A percentile compares a stretch with the other conserved stretches of the same genome.
Evolutionary conservation across 1,140 invertebrate genomes (phyloP).

Genomic region (Drosophila sucinea): DNA sequence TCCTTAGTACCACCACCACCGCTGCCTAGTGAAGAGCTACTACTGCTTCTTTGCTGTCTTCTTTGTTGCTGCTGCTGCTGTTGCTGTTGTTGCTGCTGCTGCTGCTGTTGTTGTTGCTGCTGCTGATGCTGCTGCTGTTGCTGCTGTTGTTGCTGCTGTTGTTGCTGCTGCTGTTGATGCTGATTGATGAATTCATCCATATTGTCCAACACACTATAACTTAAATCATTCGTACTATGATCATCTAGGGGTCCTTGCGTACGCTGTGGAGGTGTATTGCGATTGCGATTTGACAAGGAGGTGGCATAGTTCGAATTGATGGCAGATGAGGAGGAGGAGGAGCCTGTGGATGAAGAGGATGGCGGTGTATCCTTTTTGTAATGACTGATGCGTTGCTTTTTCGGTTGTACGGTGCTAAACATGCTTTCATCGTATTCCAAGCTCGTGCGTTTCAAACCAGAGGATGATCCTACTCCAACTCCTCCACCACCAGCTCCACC

Average conservation of each 20-base stretch:
- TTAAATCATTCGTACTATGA: slow-evolving; percentile 70
- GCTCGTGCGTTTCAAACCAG: slow-evolving; percentile 76
- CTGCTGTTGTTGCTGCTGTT: slow-evolving; percentile 44
- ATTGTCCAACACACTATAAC: slow-evolving; percentile 77
- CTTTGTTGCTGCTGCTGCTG: slow-evolving; percentile 34
- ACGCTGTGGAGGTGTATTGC: slow-evolving; percentile 67
- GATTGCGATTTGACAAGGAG: slow-evolving; percentile 55
- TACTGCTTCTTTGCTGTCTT: slow-evolving; percentile 16
- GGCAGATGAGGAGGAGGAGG: slow-evolving; percentile 14
- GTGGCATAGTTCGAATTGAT: slow-evolving; percentile 15
- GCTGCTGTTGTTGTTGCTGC: slow-evolving; percentile 46
- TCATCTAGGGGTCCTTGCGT: slow-evolving; percentile 65
- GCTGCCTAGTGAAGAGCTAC: slow-evolving; percentile 34
- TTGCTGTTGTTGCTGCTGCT: slow-evolving; percentile 32
- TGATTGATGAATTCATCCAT: slow-evolving; percentile 72
- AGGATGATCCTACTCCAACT: slow-evolving; percentile 63
- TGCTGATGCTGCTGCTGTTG: slow-evolving; percentile 37
- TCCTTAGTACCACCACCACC: slow-evolving; percentile 38
- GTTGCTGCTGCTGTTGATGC: slow-evolving; percentile 39
- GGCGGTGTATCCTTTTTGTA: slow-evolving; percentile 85
- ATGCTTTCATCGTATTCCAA: slow-evolving; percentile 85
- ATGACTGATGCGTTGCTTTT: slow-evolving; percentile 92
- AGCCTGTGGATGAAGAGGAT: slow-evolving; percentile 32
- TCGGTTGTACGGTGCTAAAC: slow-evolving; percentile 83
- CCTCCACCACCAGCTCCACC: slow-evolving; percentile 67